A percentile compares a stretch with the other conserved stretches of the same genome.
These are phyloP conservation scores for Philaethria dido DNA, from an alignment of 2,888 invertebrate species.

Conservation along the genomic window DNA sequence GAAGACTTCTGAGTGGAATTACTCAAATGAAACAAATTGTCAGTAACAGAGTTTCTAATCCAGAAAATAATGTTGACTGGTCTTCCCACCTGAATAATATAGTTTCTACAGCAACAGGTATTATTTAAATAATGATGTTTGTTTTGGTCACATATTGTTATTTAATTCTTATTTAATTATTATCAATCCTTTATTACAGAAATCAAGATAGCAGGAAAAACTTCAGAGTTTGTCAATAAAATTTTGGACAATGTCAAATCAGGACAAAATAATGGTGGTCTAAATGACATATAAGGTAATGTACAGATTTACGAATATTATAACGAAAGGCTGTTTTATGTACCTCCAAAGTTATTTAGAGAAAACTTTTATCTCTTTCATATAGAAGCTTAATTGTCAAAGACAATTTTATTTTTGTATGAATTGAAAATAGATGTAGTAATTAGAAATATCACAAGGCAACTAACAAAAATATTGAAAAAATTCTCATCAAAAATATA, in stretches of 20 bases:
- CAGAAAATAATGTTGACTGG: slow-evolving; percentile 84
- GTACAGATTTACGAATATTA: slow-evolving; percentile 49
- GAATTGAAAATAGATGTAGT: slow-evolving; percentile 63
- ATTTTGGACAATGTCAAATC: slow-evolving; percentile 93
- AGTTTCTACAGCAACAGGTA: slow-evolving; percentile 88
- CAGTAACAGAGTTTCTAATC: slow-evolving; percentile 86
- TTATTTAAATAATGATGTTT: slow-evolving; percentile 22
- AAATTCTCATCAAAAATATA: slow-evolving; percentile 39
- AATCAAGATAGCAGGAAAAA: slow-evolving; percentile 93
- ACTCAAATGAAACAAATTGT: slow-evolving; percentile 90
- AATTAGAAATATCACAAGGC: slow-evolving; percentile 73
- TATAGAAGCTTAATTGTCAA: slow-evolving; percentile 72
- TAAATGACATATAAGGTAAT: slow-evolving; percentile 86
- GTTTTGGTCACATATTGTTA: slow-evolving; percentile 25
- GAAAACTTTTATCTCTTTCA: slow-evolving; percentile 66
- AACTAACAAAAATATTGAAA: slow-evolving; percentile 57
- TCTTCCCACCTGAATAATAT: slow-evolving; percentile 88
- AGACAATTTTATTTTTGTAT: slow-evolving; percentile 81
- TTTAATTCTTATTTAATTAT: slow-evolving; percentile 17
- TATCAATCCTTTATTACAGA: slow-evolving; percentile 82
- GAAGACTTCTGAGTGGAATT: slow-evolving; percentile 90
- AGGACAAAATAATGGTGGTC: slow-evolving; percentile 90
- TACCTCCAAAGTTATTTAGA: slow-evolving; percentile 83
- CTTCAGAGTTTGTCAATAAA: slow-evolving; percentile 97
- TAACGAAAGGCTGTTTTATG: slow-evolving; percentile 82